Conservation (phyloP, 2,888 invertebrate species). For the Dryobota labecula region DNA sequence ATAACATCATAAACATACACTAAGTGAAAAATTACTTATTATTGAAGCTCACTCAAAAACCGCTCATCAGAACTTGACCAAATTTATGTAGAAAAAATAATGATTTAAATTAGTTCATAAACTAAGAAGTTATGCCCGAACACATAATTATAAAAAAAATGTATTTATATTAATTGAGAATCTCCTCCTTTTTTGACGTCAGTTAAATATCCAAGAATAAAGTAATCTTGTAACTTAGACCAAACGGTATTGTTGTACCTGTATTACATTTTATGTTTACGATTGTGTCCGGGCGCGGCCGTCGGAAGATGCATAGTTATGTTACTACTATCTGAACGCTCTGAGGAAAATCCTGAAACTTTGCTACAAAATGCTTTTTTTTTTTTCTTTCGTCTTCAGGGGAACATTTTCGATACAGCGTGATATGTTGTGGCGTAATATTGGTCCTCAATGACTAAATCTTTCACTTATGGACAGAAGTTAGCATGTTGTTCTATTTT, state of each 20-base stretch:
- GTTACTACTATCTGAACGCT: slow-evolving; percentile 46
- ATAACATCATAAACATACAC: too few relatives aligned
- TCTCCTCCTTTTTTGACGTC: too few relatives aligned
- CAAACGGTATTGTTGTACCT: slow-evolving; percentile 56
- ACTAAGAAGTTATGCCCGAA: too few relatives aligned
- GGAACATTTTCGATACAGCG: slow-evolving; percentile 19
- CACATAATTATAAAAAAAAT: too few relatives aligned
- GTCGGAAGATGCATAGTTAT: slow-evolving; percentile 65
- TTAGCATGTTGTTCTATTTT: slow-evolving; percentile 11
- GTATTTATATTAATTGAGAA: too few relatives aligned
- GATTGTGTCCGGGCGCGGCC: slow-evolving; percentile 58
- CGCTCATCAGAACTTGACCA: too few relatives aligned
- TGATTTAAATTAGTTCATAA: too few relatives aligned
- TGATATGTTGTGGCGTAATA: slow-evolving; percentile 24
- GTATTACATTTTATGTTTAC: slow-evolving; percentile 66
- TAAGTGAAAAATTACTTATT: too few relatives aligned
- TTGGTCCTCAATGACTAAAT: slow-evolving; percentile 27
- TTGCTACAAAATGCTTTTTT: slow-evolving; percentile 35
- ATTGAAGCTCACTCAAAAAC: too few relatives aligned
- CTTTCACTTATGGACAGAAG: slow-evolving; percentile 11
- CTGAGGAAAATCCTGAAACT: slow-evolving; percentile 52
- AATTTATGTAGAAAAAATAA: too few relatives aligned
- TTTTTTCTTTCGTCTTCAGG: slow-evolving; percentile 23
- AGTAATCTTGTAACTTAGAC: slow-evolving; percentile 33
- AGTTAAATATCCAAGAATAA: background rate